Base-by-base conservation (phyloP, 2,888 invertebrate species). In the Campaea margaritaria region DNA sequence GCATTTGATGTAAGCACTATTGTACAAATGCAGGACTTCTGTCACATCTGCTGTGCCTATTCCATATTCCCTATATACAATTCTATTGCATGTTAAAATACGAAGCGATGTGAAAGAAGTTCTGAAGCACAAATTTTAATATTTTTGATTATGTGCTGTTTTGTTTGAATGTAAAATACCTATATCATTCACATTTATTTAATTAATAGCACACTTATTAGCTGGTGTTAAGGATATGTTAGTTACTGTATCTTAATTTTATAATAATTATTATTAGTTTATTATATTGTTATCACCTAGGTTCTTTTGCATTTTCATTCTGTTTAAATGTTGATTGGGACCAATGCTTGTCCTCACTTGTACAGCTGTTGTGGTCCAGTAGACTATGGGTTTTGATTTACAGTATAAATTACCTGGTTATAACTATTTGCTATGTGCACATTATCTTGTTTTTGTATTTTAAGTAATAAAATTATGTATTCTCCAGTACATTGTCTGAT, bases 381-480 rank as follows among this genome's bases (percentile, higher is more conserved):
- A 50, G 65, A 61, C 46, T 51, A 48, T 51, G 21, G 41, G 36
- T 36, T 39, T 42, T 36, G 51, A 28, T 44, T 53, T 58, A 45
- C 36, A 34, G 43, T 50, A 43, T 43, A 46, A 50, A 58, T 45
- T 47, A 48, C 48, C 48, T 50, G 54, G 61, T 63, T 79, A 73
- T 79, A 74, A 69, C 75, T 79, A 73, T 69, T 64, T 73, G 73
- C 69, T 75, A 68, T 72, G 67, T 78, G 70, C 74, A 79, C 81
- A 76, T 77, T 74, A 77, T 73, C 76, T 75, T 77, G 75, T 79
- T 86, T 86, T 85, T 83, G 70, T 82, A 82, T 76, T 80, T 73
- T 81, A 73, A 83, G 82, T 82, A 72, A 70, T 76, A 83, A 85
- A 81, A 82, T 10, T 81, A 82, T 84, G 76, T 84, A 84, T 86